These are phyloP conservation scores for Drosophila stalkeri DNA, from an alignment of 2,888 invertebrate species.

Conservation along the genomic window DNA sequence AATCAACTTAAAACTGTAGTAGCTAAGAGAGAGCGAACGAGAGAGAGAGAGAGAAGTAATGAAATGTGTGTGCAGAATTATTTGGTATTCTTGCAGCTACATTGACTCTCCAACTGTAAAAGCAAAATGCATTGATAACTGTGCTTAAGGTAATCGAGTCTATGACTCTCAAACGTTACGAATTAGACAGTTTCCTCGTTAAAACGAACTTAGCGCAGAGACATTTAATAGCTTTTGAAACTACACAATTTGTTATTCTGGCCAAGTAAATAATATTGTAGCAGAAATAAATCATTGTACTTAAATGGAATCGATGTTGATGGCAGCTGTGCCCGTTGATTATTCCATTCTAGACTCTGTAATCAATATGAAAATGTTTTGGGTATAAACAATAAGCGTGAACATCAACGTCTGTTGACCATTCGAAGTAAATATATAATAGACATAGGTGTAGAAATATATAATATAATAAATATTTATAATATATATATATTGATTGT, in stretches of 20 bases:
- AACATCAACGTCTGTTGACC: background rate
- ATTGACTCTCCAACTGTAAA: no score
- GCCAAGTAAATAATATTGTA: no score
- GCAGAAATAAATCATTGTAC: no score
- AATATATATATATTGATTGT: background rate
- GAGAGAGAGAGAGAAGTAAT: background rate
- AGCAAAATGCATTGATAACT: no score
- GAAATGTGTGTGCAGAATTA: background rate
- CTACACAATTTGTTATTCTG: no score
- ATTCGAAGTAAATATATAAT: background rate
- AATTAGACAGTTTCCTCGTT: background rate
- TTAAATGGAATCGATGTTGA: background rate
- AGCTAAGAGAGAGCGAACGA: background rate
- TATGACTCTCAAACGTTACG: background rate
- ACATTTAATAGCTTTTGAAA: background rate
- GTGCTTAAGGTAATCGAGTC: no score
- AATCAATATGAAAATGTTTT: background rate
- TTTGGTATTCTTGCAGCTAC: background rate
- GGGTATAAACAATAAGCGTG: background rate
- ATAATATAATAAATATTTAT: background rate
- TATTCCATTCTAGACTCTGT: background rate
- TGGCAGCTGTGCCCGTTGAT: background rate
- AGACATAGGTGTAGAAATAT: background rate
- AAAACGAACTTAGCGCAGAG: background rate
- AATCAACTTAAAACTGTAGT: background rate